phyloP scores from a whole-genome alignment of 2,797 vertebrate species.

The Chaenodraco wilsoni region DNA sequence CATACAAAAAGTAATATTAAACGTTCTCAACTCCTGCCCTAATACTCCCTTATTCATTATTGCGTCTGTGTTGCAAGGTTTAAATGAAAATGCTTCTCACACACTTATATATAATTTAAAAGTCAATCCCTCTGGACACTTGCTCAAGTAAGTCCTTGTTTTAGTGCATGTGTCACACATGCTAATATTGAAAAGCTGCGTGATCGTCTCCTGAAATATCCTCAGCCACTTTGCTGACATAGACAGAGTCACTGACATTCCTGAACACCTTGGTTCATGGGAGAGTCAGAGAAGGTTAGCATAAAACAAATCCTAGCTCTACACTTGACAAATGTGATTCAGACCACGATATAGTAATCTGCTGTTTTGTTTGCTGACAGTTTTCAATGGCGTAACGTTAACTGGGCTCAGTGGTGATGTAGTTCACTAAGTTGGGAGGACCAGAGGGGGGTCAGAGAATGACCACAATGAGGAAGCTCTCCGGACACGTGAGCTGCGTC shows the following conservation, averaged over 20 bases:
- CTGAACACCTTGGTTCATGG: constrained; percentile 34
- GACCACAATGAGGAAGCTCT: constrained; percentile 67
- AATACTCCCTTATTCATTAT: not conserved
- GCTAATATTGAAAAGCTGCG: constrained; percentile 56
- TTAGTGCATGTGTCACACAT: constrained; percentile 43
- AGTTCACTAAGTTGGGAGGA: constrained; percentile 42
- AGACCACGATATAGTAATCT: not conserved
- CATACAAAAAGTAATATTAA: not conserved
- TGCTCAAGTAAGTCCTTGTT: constrained; percentile 47
- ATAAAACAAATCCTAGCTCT: constrained; percentile 8
- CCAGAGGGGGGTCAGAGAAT: constrained; percentile 47
- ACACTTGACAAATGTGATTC: constrained; percentile 1
- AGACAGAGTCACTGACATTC: constrained; percentile 55
- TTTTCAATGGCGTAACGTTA: constrained; percentile 21
- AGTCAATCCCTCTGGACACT: constrained; percentile 29
- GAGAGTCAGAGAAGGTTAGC: constrained; percentile 15
- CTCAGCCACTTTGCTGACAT: constrained; percentile 53
- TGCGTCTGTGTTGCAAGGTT: not conserved
- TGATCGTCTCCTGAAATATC: constrained; percentile 70
- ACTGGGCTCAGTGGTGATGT: constrained; percentile 40
- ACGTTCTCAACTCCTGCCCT: not conserved
- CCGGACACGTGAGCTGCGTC: constrained; percentile 56
- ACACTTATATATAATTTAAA: not conserved
- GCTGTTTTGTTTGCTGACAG: constrained; percentile 17
- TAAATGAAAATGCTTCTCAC: constrained; percentile 10